A percentile compares a stretch with the other conserved stretches of the same genome.
These are phyloP conservation scores for Rosalia funebris DNA, from an alignment of 2,888 invertebrate species.

Conservation along the genomic window DNA sequence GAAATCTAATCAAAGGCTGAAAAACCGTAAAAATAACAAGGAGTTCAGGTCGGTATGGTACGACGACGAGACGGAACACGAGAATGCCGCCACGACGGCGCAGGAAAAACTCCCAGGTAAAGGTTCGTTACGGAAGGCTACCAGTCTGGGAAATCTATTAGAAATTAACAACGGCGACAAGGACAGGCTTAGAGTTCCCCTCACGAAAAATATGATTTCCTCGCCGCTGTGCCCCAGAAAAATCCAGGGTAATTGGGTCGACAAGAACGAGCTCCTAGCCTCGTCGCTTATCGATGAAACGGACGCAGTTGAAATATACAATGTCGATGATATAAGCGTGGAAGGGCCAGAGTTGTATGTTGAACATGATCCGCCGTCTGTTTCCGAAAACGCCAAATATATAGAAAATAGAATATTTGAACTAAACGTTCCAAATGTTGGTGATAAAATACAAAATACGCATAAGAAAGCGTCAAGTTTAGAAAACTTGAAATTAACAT, in stretches of 20 bases:
- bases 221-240: constrained; percentile 21
- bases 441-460: neutral
- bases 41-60: constrained; percentile 39
- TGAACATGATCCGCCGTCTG: neutral
- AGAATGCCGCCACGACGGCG: neutral
- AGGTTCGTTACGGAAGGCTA: constrained; percentile 24
- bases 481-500: neutral
- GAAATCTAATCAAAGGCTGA: neutral
- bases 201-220: constrained; percentile 18
- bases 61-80: constrained; percentile 24
- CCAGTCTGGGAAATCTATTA: constrained; percentile 34
- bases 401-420: neutral
- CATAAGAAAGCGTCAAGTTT: neutral
- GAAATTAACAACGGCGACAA: neutral
- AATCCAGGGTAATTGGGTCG: constrained; percentile 21
- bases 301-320: constrained; percentile 7
- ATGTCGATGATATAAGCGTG: neutral
- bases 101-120: neutral
- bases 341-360: neutral
- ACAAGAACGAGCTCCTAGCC: constrained; percentile 4
- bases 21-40: constrained; percentile 29
- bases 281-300: too few relatives aligned
- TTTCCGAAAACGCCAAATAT: neutral
- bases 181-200: neutral
- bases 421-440: neutral